Evolutionary conservation across 2,888 invertebrate species (phyloP).

Genomic region (Ichneumon xanthorius): DNA sequence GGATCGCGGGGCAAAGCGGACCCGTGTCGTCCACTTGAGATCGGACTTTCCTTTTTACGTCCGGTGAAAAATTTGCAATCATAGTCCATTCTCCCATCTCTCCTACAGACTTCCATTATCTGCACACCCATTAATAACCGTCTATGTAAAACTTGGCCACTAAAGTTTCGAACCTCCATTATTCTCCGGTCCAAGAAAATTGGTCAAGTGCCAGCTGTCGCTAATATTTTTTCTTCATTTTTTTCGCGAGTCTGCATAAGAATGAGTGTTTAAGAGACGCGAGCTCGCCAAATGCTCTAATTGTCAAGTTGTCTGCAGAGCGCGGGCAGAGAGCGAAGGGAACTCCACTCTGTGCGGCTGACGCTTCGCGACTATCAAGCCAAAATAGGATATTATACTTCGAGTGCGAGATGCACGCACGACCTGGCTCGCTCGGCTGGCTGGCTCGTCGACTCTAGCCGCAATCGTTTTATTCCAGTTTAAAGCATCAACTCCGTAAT

Average conservation of each 20-base stretch:
- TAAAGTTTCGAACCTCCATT: constrained; percentile 40
- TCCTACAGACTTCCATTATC: not conserved
- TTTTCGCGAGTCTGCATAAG: constrained; percentile 46
- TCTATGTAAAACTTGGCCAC: not conserved
- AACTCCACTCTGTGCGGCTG: not conserved
- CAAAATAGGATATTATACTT: constrained; percentile 17
- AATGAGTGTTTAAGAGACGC: constrained; percentile 42
- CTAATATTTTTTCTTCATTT: constrained; percentile 10
- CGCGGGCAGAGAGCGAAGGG: not conserved
- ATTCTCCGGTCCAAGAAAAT: constrained; percentile 48
- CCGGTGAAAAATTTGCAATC: too few species aligned
- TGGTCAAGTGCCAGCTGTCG: constrained; percentile 60
- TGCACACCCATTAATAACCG: constrained; percentile 38
- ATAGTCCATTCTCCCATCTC: not conserved
- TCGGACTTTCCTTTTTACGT: too few species aligned
- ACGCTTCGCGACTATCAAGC: constrained; percentile 24
- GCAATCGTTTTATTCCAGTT: constrained; percentile 82
- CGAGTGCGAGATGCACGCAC: constrained; percentile 47
- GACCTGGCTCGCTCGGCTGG: constrained; percentile 49
- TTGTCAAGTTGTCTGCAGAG: constrained; percentile 43
- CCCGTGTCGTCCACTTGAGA: too few species aligned
- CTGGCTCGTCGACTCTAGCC: constrained; percentile 64
- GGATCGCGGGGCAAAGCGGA: too few species aligned
- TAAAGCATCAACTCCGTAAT: constrained; percentile 83
- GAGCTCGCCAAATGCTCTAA: constrained; percentile 54